These are phyloP conservation scores for Hyla sarda DNA, from an alignment of 2,113 vertebrate species.

Conservation along the genomic window DNA sequence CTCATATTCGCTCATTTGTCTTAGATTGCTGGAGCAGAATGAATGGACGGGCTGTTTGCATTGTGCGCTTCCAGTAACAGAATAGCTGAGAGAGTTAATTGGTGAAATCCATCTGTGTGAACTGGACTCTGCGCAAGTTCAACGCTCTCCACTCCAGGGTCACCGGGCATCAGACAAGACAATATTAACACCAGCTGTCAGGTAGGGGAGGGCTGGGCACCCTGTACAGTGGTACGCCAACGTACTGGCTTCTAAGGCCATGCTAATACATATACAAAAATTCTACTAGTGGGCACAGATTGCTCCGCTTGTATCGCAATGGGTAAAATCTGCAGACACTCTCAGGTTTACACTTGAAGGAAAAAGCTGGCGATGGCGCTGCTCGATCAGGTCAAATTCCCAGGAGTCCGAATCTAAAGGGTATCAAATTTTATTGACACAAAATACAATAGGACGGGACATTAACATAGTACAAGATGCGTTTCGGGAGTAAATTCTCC, in stretches of 20 bases:
- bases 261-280: not conserved
- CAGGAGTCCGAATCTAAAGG: no score
- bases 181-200: not conserved
- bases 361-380: no score
- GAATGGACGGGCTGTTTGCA: conserved; percentile 15
- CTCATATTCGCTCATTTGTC: not conserved
- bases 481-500: no score
- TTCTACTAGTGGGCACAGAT: not conserved
- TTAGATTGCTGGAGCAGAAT: conserved; percentile 24
- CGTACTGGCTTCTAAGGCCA: not conserved
- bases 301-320: not conserved
- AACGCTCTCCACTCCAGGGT: not conserved
- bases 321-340: not conserved
- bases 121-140: not conserved
- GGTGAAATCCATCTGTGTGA: conserved; percentile 23
- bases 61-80: conserved; percentile 14
- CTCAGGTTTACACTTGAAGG: no score
- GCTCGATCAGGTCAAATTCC: no score
- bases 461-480: no score
- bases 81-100: conserved; percentile 18
- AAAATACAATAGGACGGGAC: no score
- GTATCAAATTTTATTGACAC: no score
- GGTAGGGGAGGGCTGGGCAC: not conserved
- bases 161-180: not conserved
- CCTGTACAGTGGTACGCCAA: not conserved